phyloP scores from a whole-genome alignment of 2,888 invertebrate genomes.

The Litoditis marina region DNA sequence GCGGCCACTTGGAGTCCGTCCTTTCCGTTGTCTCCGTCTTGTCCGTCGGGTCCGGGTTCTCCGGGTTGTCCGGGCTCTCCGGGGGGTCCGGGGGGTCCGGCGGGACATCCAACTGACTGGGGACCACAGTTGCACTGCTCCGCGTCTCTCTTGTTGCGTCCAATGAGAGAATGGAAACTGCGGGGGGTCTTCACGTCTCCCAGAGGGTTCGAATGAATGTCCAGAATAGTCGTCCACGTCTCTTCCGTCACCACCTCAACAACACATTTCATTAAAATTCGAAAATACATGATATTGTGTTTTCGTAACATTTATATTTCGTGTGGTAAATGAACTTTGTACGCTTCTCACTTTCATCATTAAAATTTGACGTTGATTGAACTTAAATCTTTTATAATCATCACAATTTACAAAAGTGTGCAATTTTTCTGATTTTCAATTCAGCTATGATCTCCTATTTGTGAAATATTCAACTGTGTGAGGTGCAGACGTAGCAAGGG shows the following conservation, averaged over 20 bases:
- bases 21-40: conserved; percentile 28
- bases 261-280: background rate
- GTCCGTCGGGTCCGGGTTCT: conserved; percentile 41
- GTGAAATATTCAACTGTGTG: no score
- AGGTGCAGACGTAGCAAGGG: no score
- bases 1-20: conserved; percentile 23
- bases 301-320: no score
- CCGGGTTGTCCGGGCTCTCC: conserved; percentile 45
- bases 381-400: no score
- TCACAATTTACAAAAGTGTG: no score
- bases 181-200: background rate
- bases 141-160: conserved; percentile 18
- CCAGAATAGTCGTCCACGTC: conserved; percentile 35
- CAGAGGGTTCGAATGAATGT: conserved; percentile 19
- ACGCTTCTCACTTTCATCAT: no score
- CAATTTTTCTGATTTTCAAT: no score
- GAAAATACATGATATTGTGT: background rate
- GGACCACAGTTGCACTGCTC: conserved; percentile 29
- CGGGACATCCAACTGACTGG: conserved; percentile 33
- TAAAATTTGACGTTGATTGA: no score
- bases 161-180: conserved; percentile 6
- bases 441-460: no score
- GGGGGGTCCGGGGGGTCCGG: conserved; percentile 47
- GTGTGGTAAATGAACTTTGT: no score
- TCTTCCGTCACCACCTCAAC: conserved; percentile 34